Base-by-base conservation (phyloP, 2,888 invertebrate genomes). In the Galerucella nymphaeae region DNA sequence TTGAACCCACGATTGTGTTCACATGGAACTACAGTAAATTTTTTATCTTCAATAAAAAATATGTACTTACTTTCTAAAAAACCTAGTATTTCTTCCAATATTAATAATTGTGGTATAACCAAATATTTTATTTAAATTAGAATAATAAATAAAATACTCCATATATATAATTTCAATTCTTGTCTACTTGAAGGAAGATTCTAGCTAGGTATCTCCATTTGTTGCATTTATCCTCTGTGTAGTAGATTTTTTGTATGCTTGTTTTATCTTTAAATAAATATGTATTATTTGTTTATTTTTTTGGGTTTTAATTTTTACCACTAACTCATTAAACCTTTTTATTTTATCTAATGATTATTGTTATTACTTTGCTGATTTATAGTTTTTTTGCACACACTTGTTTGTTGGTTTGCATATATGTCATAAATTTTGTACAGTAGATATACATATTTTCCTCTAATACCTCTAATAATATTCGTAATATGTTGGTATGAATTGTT, bases 251-350 rank as follows among this genome's bases (percentile, higher is more conserved):
- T 18, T 68, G 58, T 68, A 53, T 62, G 62, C 55, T 69, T 62
- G 68, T 62, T 61, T 38, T 69, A 62, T 69, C 41, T 62, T 62
- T 62, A 38, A 69, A 69, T 69, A 69, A 69, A 69, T 62, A 16
- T 63, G 62, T 62, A 62, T 68, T 62, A 23, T 69, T 62, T 61
- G 68, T 38, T 38, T 23, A n/a, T 67, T 69, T 42, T 53, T 20
- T 62, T 69, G 50, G 53, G 62, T 53, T 69, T 69, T 69, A 42
- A 69, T 69, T 69, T 69, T 68, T 38, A 61, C 59, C 58, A 57
- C 41, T 67, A 45, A 58, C 50, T 50, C 9, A 23, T 16, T 50
- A 65, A 14, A 64, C 48, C 62, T 42, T 62, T 64, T 18, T n/a
- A 10, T 42, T 41, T 41, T 16, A 10, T 61, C 20, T 61, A 61